Base-by-base conservation (phyloP, 1,140 invertebrate species). In the Patella vulgata region DNA sequence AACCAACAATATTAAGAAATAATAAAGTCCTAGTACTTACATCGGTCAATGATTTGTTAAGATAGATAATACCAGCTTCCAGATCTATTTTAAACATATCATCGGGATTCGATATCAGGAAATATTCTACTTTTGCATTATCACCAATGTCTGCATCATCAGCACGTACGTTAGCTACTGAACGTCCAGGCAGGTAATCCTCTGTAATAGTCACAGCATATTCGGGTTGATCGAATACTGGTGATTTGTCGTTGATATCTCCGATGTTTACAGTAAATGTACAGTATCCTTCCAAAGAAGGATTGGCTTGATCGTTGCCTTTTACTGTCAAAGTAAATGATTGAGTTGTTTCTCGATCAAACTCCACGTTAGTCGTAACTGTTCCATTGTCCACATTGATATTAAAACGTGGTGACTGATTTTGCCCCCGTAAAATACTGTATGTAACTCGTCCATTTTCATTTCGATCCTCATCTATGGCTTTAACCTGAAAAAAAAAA, bases 131-230 rank as follows among this genome's bases (percentile, higher is more conserved):
- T 25, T 48, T n/a, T 30, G 33, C 58, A 55, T 69, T 68, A 5
- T 56, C 36, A 43, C 43, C 59, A n/a, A 48, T 6, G 33, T 73
- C 70, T 3, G 28, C 48, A 86, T 95, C 94, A 86, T 94, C 95
- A 2, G 96, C 94, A 74, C 92, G 87, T 86, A 97, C 96, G 23
- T 92, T 94, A 27, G 93, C 93, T 66, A 94, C 95, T 58, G 93
- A 93, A 52, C 93, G 95, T 23, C 88, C 88, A 87, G 36, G 17
- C 19, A 4, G 46, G 1, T 19, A 11, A 21, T 58, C 47, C 36
- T 98, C 95, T 84, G 95, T 93, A 73, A 98, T 94, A 85, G 96
- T 94, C 64, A 94, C 94, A 85, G 96, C 93, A 86, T 98, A 97
- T 69, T 96, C 88, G 66, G 90, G 90, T 84, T 97, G 95, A 86